A percentile compares a stretch with the other conserved stretches of the same genome.
Evolutionary conservation across 2,888 invertebrate genomes (phyloP).

Genomic region (Mamestra brassicae): DNA sequence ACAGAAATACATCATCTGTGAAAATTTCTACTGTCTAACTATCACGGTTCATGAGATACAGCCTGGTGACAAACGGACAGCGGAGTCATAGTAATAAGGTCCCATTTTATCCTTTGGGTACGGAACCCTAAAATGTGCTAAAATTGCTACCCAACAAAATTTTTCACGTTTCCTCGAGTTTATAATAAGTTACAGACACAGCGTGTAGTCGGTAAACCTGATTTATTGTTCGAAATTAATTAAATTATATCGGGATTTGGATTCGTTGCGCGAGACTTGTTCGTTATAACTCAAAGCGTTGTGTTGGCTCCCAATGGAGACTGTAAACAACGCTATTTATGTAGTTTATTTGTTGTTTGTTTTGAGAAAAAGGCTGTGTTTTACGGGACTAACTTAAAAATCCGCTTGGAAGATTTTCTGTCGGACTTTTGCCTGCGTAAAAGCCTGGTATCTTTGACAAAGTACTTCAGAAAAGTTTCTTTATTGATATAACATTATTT

Average conservation of each 20-base stretch:
- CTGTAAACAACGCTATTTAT: constrained; percentile 9
- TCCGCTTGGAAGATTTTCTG: too few relatives aligned
- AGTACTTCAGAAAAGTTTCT: too few relatives aligned
- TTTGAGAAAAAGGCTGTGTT: background rate
- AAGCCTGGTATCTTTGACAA: too few relatives aligned
- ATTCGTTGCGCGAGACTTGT: constrained; percentile 28
- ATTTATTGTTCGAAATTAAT: constrained; percentile 54
- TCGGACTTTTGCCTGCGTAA: too few relatives aligned
- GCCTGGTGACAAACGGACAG: too few relatives aligned
- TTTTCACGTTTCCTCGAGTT: constrained; percentile 25
- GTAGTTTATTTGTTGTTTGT: constrained; percentile 18
- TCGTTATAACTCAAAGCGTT: constrained; percentile 34
- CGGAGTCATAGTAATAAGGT: too few relatives aligned
- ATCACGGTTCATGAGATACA: too few relatives aligned
- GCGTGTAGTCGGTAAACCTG: constrained; percentile 44
- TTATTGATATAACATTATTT: too few relatives aligned
- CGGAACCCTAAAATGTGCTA: background rate
- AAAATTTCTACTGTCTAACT: too few relatives aligned
- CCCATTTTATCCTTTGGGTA: too few relatives aligned
- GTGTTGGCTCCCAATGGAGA: constrained; percentile 20
- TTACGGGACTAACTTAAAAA: background rate
- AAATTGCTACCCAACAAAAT: constrained; percentile 13
- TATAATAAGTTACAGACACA: constrained; percentile 35
- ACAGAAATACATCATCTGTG: too few relatives aligned
- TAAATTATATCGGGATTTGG: constrained; percentile 43